phyloP scores from a whole-genome alignment of 1,140 invertebrate genomes.

The Bradysia coprophila region DNA sequence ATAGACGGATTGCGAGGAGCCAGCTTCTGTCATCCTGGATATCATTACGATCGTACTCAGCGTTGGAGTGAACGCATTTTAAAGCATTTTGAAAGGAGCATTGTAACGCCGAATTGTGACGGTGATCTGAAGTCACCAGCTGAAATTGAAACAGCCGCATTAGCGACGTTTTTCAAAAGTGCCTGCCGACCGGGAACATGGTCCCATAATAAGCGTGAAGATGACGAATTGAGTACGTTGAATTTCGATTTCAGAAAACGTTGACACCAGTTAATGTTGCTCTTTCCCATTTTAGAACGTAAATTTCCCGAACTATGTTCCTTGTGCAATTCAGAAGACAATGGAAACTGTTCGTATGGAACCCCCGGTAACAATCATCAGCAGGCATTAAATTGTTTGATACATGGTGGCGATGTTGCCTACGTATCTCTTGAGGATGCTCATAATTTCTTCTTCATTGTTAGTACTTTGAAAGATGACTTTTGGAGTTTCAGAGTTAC shows the following conservation, averaged over 20 bases:
- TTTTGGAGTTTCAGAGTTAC: no score
- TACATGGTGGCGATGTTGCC: slow-evolving; percentile 27
- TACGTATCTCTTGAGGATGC: slow-evolving; percentile 25
- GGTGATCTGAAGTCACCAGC: slow-evolving; percentile 20
- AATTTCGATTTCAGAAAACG: slow-evolving; percentile 3
- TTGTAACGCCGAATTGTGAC: slow-evolving; percentile 12
- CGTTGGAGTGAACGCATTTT: slow-evolving; percentile 34
- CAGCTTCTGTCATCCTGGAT: slow-evolving; percentile 42
- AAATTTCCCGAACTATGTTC: slow-evolving; percentile 28
- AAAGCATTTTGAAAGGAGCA: slow-evolving; percentile 32
- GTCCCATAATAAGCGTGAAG: slow-evolving; percentile 29
- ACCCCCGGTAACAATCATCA: slow-evolving; percentile 8
- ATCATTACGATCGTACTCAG: slow-evolving; percentile 26
- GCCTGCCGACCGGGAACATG: slow-evolving; percentile 47
- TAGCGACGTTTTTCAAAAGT: slow-evolving; percentile 33
- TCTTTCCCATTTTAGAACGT: slow-evolving; percentile 21
- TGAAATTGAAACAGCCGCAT: slow-evolving; percentile 31
- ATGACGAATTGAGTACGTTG: slow-evolving; percentile 36
- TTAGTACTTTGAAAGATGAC: background rate
- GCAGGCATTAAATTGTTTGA: slow-evolving; percentile 29
- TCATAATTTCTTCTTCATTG: slow-evolving; percentile 11
- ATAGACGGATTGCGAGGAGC: slow-evolving; percentile 25
- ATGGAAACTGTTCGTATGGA: slow-evolving; percentile 22
- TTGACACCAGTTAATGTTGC: slow-evolving; percentile 4
- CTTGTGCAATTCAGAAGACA: slow-evolving; percentile 21